These are phyloP conservation scores for Thymelicus sylvestris DNA, from an alignment of 2,888 invertebrate species.

Conservation along the genomic window DNA sequence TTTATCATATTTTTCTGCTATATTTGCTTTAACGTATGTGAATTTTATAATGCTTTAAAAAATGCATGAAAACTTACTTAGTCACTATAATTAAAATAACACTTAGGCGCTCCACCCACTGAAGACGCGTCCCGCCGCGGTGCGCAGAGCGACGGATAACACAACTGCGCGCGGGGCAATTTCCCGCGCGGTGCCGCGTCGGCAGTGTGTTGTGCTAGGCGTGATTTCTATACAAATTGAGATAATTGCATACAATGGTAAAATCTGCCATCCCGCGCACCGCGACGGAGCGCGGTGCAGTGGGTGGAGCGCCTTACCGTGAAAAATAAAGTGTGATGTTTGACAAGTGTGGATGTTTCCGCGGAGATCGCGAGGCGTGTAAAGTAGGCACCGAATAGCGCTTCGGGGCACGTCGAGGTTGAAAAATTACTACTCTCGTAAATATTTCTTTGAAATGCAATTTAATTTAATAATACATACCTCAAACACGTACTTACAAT, in stretches of 20 bases:
- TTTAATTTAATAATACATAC: conserved; percentile 73
- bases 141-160: too few relatives aligned
- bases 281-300: too few relatives aligned
- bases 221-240: too few relatives aligned
- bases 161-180: too few relatives aligned
- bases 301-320: too few relatives aligned
- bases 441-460: conserved; percentile 75
- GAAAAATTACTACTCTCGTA: conserved; percentile 75
- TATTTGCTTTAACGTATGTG: background rate
- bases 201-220: too few relatives aligned
- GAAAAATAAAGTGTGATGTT: conserved; percentile 17
- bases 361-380: conserved; percentile 42
- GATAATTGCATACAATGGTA: too few relatives aligned
- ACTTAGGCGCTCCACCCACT: too few relatives aligned
- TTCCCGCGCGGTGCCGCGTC: too few relatives aligned
- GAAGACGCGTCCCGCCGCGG: too few relatives aligned
- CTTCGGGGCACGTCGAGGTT: conserved; percentile 65
- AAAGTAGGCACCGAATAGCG: conserved; percentile 54
- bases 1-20: conserved; percentile 18
- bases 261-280: too few relatives aligned
- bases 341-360: conserved; percentile 36
- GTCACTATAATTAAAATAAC: conserved; percentile 10
- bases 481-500: conserved; percentile 50
- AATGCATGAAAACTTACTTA: background rate
- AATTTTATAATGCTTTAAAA: background rate